Evolutionary conservation across 2,888 invertebrate genomes (phyloP), one percentile per base, ranked within the genome.

Genomic region (Gonocerus acuteangulatus): DNA sequence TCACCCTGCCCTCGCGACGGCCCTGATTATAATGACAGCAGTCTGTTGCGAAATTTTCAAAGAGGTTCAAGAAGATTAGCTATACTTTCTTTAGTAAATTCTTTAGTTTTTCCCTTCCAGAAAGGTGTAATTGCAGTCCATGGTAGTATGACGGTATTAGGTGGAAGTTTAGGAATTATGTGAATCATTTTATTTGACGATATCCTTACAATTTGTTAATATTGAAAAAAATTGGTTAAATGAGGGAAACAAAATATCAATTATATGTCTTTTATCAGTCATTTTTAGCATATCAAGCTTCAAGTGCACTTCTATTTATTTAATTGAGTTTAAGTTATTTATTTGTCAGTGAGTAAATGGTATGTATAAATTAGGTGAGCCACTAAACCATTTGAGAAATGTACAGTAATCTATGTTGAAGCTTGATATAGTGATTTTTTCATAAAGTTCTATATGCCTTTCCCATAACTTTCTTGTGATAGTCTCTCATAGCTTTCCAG

Each of bases 401-500:
- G 47, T 48, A 51, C 39, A 52, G 44, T 16, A 7, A 15, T 2
- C 36, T 45, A 27, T 15, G 13, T 57, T 57, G 57, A 47, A 57
- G 57, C 57, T 57, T 57, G 57, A 57, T 57, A 57, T 27, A 15
- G 6, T 44, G 23, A 27, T 27, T 45, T 57, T 44, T 57, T 19
- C 57, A 15, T 34, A 54, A 54, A 23, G 36, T 39, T 54, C 54
- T 54, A 36, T 54, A 39, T 54, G 54, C 54, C 58, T 59, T 57
- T 60, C 59, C 59, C 61, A 48, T 61, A 51, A 61, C 57, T 61
- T 52, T 63, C 58, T 39, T 63, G 63, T 63, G 63, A 63, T 63
- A 63, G 63, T 63, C 47, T 51, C 58, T 54, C 42, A 44, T 63
- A 63, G 63, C 61, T 63, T 63, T 63, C 52, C 63, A 63, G 60